phyloP scores from a whole-genome alignment of 2,888 invertebrate genomes.

The Aricia artaxerxes region DNA sequence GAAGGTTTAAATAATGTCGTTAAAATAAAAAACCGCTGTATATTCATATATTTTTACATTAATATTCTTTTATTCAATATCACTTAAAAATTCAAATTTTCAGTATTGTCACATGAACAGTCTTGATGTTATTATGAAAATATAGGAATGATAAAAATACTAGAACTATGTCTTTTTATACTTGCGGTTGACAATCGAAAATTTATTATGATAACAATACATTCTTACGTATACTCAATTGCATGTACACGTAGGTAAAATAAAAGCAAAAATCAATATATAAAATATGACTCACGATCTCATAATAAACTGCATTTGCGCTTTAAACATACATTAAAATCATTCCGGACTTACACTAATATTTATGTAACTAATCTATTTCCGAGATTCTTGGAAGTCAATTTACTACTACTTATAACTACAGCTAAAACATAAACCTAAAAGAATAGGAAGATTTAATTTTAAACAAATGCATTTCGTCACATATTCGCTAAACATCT shows the following conservation, averaged over 20 bases:
- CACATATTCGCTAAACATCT: conserved; percentile 26
- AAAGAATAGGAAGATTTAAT: conserved; percentile 21
- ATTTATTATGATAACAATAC: conserved; percentile 17
- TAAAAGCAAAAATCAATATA: neutral
- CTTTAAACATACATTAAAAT: conserved; percentile 3
- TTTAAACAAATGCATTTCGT: conserved; percentile 26
- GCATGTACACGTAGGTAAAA: neutral
- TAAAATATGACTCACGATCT: neutral
- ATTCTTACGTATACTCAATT: neutral
- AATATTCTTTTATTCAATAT: conserved; percentile 44
- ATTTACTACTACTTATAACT: conserved; percentile 29
- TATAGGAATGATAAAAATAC: conserved; percentile 24
- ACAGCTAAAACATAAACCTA: conserved; percentile 16
- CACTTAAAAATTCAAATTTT: conserved; percentile 46
- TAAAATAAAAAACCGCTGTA: neutral
- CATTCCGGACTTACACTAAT: conserved; percentile 31
- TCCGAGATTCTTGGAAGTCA: conserved; percentile 48
- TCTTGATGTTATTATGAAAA: conserved; percentile 49
- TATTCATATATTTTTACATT: conserved; percentile 35
- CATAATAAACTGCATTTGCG: neutral
- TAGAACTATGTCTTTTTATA: conserved; percentile 21
- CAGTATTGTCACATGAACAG: conserved; percentile 54
- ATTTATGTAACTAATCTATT: conserved; percentile 47
- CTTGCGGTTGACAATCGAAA: conserved; percentile 11
- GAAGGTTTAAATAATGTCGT: neutral